These are phyloP conservation scores for Potorous gilbertii DNA, from an alignment of 2,797 vertebrate species.

Conservation along the genomic window DNA sequence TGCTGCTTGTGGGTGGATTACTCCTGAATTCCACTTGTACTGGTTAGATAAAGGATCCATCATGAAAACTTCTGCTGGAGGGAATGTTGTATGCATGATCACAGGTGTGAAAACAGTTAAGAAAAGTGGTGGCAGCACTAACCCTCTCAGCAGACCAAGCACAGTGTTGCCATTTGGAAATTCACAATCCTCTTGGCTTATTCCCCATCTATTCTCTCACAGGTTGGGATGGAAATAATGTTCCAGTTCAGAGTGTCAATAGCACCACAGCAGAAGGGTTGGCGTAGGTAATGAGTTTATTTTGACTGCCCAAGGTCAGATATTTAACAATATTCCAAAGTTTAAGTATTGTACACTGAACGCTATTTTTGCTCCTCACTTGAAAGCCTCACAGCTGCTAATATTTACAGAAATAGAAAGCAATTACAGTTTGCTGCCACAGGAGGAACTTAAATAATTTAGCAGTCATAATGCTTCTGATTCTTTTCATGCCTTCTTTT, in stretches of 20 bases:
- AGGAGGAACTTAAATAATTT: conserved; percentile 86
- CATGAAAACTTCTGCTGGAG: conserved; percentile 22
- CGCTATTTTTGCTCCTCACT: conserved; percentile 79
- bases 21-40: conserved; percentile 35
- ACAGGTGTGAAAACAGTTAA: conserved; percentile 40
- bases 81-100: not conserved
- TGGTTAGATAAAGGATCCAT: conserved; percentile 22
- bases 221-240: conserved; percentile 61
- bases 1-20: conserved; percentile 1
- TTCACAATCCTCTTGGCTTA: conserved; percentile 52
- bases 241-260: conserved; percentile 64
- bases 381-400: conserved; percentile 85
- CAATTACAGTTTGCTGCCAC: conserved; percentile 83
- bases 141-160: conserved; percentile 42
- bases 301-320: conserved; percentile 76
- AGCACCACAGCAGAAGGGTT: conserved; percentile 63
- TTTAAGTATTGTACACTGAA: conserved; percentile 81
- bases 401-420: conserved; percentile 83
- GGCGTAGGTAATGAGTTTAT: conserved; percentile 57
- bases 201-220: conserved; percentile 58
- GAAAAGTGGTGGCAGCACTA: not conserved
- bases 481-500: conserved; percentile 81
- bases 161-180: conserved; percentile 33
- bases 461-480: conserved; percentile 80
- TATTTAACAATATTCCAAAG: conserved; percentile 75